phyloP scores from a whole-genome alignment of 1,140 invertebrate genomes.

The Brachionus rotundiformis region DNA sequence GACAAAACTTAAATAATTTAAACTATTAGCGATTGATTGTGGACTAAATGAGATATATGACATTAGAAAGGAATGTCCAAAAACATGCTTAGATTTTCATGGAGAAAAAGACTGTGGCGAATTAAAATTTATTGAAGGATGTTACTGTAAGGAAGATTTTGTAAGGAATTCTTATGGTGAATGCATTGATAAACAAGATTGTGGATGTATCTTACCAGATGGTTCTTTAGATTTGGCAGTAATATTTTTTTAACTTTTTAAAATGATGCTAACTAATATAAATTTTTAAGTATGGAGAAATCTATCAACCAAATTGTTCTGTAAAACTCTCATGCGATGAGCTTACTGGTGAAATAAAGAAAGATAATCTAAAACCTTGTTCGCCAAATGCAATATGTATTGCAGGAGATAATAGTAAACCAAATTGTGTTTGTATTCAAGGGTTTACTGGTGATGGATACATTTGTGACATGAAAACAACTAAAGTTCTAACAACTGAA shows the following conservation, averaged over 20 bases:
- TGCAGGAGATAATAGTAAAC: neutral
- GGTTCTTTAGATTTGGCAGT: neutral
- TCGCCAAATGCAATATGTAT: neutral
- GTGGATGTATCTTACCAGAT: constrained; percentile 30
- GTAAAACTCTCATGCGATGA: neutral
- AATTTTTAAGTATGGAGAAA: neutral
- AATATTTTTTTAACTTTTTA: neutral
- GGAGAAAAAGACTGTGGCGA: constrained; percentile 32
- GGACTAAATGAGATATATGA: constrained; percentile 14
- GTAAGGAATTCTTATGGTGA: neutral
- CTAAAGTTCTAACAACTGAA: neutral
- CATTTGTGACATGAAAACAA: neutral
- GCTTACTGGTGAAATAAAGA: neutral
- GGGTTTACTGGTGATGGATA: constrained; percentile 27
- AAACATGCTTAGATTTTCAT: neutral
- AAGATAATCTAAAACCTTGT: neutral
- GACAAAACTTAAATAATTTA: too few species aligned
- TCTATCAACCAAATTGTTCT: neutral
- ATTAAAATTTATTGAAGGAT: constrained; percentile 8
- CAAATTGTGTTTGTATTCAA: constrained; percentile 15
- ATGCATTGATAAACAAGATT: neutral
- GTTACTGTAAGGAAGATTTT: constrained; percentile 18
- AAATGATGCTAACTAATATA: neutral
- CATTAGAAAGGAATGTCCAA: constrained; percentile 1
- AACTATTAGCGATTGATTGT: neutral